Conservation (phyloP, 2,113 vertebrate genomes). For the Mirounga angustirostris region DNA sequence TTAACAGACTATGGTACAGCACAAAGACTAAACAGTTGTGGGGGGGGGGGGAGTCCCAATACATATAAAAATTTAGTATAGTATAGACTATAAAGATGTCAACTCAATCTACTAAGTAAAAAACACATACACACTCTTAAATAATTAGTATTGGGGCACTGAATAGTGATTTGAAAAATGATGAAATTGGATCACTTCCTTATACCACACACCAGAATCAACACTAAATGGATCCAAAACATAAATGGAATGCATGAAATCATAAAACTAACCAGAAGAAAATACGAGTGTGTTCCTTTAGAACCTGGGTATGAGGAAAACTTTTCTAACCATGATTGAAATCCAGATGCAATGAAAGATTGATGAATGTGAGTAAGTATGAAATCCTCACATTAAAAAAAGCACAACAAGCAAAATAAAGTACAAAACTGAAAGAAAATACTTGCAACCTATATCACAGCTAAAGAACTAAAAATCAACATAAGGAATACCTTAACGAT, state of each 20-base stretch:
- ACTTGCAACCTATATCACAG: background rate
- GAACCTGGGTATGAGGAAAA: background rate
- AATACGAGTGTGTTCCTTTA: background rate
- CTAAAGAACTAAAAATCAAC: background rate
- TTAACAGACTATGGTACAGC: background rate
- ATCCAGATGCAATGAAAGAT: background rate
- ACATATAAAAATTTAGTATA: background rate
- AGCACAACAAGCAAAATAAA: constrained; percentile 9
- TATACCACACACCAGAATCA: background rate
- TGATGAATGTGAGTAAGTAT: background rate
- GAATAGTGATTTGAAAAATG: background rate
- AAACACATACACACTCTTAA: background rate
- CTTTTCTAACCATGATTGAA: background rate
- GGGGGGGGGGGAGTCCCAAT: background rate
- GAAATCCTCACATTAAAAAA: background rate
- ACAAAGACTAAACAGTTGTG: background rate
- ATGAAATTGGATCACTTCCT: background rate
- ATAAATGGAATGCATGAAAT: background rate
- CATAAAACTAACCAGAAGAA: background rate
- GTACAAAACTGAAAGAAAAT: background rate
- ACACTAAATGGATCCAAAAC: background rate
- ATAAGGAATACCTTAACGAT: background rate
- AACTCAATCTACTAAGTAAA: background rate
- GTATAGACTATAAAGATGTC: background rate
- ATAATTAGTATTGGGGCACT: background rate